Evolutionary conservation across 2,888 invertebrate genomes (phyloP).

Genomic region (Dasypolia templi): DNA sequence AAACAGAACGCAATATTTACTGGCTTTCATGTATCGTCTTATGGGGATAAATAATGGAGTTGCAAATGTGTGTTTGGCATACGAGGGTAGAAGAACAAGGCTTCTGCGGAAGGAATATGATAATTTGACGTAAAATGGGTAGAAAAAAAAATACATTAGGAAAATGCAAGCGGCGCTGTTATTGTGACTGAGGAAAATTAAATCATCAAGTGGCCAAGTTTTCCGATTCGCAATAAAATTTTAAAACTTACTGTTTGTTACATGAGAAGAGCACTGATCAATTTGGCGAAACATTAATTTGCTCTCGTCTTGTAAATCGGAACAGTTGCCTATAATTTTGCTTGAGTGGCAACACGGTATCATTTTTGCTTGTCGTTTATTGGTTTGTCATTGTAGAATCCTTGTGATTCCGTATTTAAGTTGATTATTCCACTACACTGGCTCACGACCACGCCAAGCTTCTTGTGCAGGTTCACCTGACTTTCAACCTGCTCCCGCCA

Average conservation of each 20-base stretch:
- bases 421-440: not conserved
- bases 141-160: conserved; percentile 62
- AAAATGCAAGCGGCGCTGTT: conserved; percentile 33
- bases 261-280: not conserved
- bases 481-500: not conserved
- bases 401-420: not conserved
- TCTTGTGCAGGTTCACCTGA: not conserved
- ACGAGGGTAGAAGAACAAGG: conserved; percentile 72
- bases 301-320: not conserved
- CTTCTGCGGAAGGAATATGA: conserved; percentile 73
- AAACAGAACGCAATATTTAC: conserved; percentile 83
- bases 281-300: not conserved
- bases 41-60: conserved; percentile 84
- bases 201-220: not conserved
- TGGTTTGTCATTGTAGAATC: not conserved
- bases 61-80: conserved; percentile 80
- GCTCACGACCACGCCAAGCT: not conserved
- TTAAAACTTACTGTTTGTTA: not conserved
- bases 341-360: too few species aligned
- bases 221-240: conserved; percentile 2
- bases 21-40: conserved; percentile 81
- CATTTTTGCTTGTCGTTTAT: conserved; percentile 41
- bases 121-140: conserved; percentile 76
- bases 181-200: conserved; percentile 10
- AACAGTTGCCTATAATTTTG: conserved; percentile 3